Conservation (phyloP, 2,113 vertebrate species). For the Tetrax tetrax region DNA sequence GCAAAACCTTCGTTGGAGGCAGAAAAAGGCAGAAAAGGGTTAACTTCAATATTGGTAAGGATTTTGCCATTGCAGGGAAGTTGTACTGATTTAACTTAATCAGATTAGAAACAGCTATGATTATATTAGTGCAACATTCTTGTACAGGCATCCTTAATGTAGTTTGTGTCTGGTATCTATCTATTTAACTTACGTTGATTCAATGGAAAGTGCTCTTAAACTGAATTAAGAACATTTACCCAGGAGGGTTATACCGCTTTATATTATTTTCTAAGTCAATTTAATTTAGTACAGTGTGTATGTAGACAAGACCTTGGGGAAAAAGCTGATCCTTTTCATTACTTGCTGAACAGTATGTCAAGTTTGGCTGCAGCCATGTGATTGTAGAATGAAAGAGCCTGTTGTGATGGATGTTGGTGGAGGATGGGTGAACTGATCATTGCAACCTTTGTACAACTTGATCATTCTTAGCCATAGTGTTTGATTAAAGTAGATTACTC, state of each 20-base stretch:
- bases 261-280: slow-evolving; percentile 30
- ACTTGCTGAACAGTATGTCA: slow-evolving; percentile 37
- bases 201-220: slow-evolving; percentile 46
- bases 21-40: background rate
- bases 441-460: background rate
- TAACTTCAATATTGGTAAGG: background rate
- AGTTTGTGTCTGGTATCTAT: slow-evolving; percentile 27
- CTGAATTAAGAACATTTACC: slow-evolving; percentile 48
- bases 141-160: slow-evolving; percentile 50
- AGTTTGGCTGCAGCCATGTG: slow-evolving; percentile 42
- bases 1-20: background rate
- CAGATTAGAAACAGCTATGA: slow-evolving; percentile 55
- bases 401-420: slow-evolving; percentile 18
- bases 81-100: slow-evolving; percentile 42
- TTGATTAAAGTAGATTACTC: background rate
- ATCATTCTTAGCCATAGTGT: background rate
- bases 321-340: slow-evolving; percentile 60
- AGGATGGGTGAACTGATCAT: slow-evolving; percentile 6
- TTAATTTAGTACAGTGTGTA: slow-evolving; percentile 41
- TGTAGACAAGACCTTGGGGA: slow-evolving; percentile 53
- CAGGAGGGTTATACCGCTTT: slow-evolving; percentile 3
- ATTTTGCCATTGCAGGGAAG: slow-evolving; percentile 13
- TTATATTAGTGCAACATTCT: slow-evolving; percentile 44
- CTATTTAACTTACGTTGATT: slow-evolving; percentile 48
- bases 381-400: slow-evolving; percentile 15